Base-by-base conservation (phyloP, 2,888 invertebrate species). In the Chymomyza fuscimana region DNA sequence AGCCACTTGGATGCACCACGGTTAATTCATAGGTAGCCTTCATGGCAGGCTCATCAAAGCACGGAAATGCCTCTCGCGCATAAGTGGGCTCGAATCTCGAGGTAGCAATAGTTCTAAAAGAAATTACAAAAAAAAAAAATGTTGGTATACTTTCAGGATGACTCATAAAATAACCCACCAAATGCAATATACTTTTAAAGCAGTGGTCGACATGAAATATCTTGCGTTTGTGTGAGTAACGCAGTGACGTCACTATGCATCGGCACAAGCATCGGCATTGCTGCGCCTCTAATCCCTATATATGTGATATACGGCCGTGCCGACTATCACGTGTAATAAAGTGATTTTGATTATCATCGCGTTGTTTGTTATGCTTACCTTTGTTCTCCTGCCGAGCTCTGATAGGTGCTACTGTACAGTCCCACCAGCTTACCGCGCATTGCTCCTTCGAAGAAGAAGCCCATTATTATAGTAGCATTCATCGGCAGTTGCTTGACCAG, bases 31-130 rank as follows among this genome's bases (percentile, higher is more conserved):
- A 98, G 56, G 95, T 95, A 0, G 98, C 97, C 92, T 98, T 98
- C 91, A 97, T 95, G 63, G 95, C 94, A 0, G 97, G 98, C 88
- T 98, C 98, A 92, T 99, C 98, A 89, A 98, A 97, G 90, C 98
- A 98, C 0, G 98, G 98, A 89, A 97, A 98, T 0, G 97, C 96
- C 92, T 96, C 95, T n/a, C 98, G 94, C 0, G 98, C 98, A 92
- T 97, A 96, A 0, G 97, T 97, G 0, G 98, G 97, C 90, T 98
- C 96, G 88, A 99, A 98, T 92, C 98, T 97, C 6, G 97, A 96
- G 0, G 97, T 96, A 1, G 97, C 97, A 90, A 98, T 95, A 58
- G 93, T 93, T 80, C 97, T 46, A 2, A 51, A 32, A 32, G 32
- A 6, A 32, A 32, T 6, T 32, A 7, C 7, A 7, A 32, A 32